Evolutionary conservation across 1,140 invertebrate genomes (phyloP), one percentile per base, ranked within the genome.

Genomic region (Steinernema khuongi): DNA sequence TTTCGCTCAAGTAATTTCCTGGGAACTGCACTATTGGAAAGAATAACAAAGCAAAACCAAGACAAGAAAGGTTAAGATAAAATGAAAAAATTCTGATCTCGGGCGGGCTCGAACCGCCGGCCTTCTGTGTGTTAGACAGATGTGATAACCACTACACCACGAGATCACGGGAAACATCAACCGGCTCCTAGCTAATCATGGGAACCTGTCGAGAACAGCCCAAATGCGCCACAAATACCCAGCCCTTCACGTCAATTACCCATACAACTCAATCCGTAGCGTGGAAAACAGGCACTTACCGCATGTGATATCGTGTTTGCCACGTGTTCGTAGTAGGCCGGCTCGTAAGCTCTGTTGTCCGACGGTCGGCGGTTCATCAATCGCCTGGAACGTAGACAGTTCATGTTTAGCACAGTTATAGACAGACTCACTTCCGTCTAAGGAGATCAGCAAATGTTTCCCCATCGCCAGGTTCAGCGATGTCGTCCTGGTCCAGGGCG

Each of bases 71-170:
- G n/a, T n/a, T n/a, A 67, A 36, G 7, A 28, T 18, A 67, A 36
- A 67, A 67, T 67, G 26, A 41, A 41, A 41, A 41, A 41, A n/a
- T 41, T 41, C 50, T 74, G 74, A 74, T 75, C 74, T 74, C 74
- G 74, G 74, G 74, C 74, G 74, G 74, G 74, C 74, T 74, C 74
- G 74, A 74, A 74, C 74, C 74, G 68, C 74, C 74, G 74, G 44
- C 74, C 74, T 74, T 74, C 74, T 74, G 74, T 72, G 74, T 74
- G 74, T 74, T 74, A 74, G 74, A 72, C 74, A 74, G 74, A 74
- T 72, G 74, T 74, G 74, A 74, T 74, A 74, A 74, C 74, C 74
- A 72, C 71, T 72, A 72, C 71, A 72, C 71, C 71, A 72, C 71
- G 71, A 7, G 7, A 29, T 67, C n/a, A 67, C n/a, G n/a, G n/a